Conservation (phyloP, 2,888 invertebrate species). For the Gari tellinella region DNA sequence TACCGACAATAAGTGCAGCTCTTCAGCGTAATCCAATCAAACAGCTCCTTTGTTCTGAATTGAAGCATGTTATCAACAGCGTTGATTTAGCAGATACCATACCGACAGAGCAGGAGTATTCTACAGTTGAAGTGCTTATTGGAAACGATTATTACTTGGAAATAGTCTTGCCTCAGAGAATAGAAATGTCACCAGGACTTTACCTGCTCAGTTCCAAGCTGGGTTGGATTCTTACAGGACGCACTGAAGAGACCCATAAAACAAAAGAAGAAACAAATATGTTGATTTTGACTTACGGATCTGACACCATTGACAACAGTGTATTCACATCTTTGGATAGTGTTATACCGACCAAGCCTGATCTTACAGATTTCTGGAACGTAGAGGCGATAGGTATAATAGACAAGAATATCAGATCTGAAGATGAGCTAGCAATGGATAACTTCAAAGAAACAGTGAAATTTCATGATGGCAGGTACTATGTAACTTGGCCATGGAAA, state of each 20-base stretch:
- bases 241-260: conserved; percentile 1
- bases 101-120: not conserved
- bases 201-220: conserved; percentile 5
- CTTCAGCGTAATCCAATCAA: conserved; percentile 7
- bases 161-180: conserved; percentile 8
- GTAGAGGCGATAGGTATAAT: conserved; percentile 21
- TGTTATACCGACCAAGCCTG: conserved; percentile 6
- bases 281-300: conserved; percentile 5
- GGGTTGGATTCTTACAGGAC: conserved; percentile 6
- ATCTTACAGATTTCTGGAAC: conserved; percentile 32
- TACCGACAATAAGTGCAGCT: not conserved
- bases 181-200: conserved; percentile 4
- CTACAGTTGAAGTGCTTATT: conserved; percentile 2
- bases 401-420: conserved; percentile 6
- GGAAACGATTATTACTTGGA: conserved; percentile 12
- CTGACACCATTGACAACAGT: not conserved
- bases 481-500: conserved; percentile 44
- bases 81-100: conserved; percentile 5
- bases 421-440: conserved; percentile 24
- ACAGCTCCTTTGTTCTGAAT: too few relatives aligned
- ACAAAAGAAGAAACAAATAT: not conserved
- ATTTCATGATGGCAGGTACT: conserved; percentile 22
- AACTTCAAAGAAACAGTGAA: conserved; percentile 22
- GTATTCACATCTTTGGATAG: not conserved
- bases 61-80: conserved; percentile 2